A percentile compares a stretch with the other conserved stretches of the same genome.
These are phyloP conservation scores for Drosophila diplacantha DNA, from an alignment of 2,888 invertebrate genomes.

Conservation along the genomic window DNA sequence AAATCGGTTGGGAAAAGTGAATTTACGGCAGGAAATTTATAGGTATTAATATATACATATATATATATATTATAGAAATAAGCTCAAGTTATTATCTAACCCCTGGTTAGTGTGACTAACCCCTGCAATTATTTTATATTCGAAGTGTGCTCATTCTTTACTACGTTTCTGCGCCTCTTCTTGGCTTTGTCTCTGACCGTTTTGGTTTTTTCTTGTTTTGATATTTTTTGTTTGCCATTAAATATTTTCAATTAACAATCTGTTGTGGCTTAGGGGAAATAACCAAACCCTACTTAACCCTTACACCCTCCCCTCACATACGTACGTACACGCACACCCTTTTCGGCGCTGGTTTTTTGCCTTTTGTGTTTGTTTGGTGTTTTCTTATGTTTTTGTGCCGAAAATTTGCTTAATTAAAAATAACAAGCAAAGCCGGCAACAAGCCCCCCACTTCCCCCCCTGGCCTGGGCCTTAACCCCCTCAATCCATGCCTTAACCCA, in stretches of 20 bases:
- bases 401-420: slow-evolving; percentile 71
- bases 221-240: slow-evolving; percentile 30
- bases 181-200: background rate
- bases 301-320: slow-evolving; percentile 1
- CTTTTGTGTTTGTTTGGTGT: slow-evolving; percentile 33
- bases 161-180: background rate
- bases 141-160: slow-evolving; percentile 31
- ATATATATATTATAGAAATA: too few relatives aligned
- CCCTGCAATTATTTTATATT: background rate
- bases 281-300: slow-evolving; percentile 32
- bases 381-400: slow-evolving; percentile 61
- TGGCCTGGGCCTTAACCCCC: slow-evolving; percentile 21
- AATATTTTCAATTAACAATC: slow-evolving; percentile 62
- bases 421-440: slow-evolving; percentile 54
- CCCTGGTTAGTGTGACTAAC: background rate
- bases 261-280: slow-evolving; percentile 32
- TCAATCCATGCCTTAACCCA: slow-evolving; percentile 5
- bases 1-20: background rate
- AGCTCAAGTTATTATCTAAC: too few relatives aligned
- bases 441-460: slow-evolving; percentile 15
- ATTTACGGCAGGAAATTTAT: too few relatives aligned
- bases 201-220: too few relatives aligned
- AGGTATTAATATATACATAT: too few relatives aligned
- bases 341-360: slow-evolving; percentile 15
- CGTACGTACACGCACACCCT: slow-evolving; percentile 2